Base-by-base conservation (phyloP, 2,113 vertebrate genomes). In the Corythoichthys haematopterus region DNA sequence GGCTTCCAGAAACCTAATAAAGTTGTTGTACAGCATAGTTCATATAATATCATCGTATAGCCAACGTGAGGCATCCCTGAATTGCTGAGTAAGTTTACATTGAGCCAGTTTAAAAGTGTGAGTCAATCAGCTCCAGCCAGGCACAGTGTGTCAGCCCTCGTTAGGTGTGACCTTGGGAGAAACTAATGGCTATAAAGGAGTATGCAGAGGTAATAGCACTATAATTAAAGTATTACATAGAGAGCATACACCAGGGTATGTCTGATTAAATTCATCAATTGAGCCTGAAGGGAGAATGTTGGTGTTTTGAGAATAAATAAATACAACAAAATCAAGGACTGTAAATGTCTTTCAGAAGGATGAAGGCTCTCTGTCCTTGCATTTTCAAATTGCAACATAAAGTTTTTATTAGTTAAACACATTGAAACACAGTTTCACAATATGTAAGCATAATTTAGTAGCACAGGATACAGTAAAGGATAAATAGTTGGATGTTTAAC, bases 161-260 rank as follows among this genome's bases (percentile, higher is more conserved):
- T 92, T 88, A 90, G 85, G 74, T 40, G 38, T 89, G 89, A 92
- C 92, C 91, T 93, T 91, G 90, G 78, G 51, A 86, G 81, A 90
- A 90, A 90, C 88, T 91, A 86, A 90, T 85, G 83, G 71, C 63
- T 62, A n/a, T 43, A 62, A 62, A 73, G 77, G 71, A 75, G 78
- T 79, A 77, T 79, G 84, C 79, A 75, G 76, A 76, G 76, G 79
- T 84, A 90, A 90, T 84, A 74, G 76, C 73, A 7, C 68, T 58
- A 52, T 90, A 87, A 92, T 92, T 91, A 89, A 87, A 88, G 81
- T 87, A 91, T 89, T 81, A 90, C 86, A 72, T 68, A 77, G 72
- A 52, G 70, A 77, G 70, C 63, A 84, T 88, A 88, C 87, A 90
- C 86, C 88, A 48, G 65, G 79, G 71, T 43, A 11, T 63, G 66